Percentiles rank a stretch among this genome's conserved stretches.
Evolutionary conservation across 2,888 invertebrate genomes (phyloP).

Genomic region (Flexamia atlantica): DNA sequence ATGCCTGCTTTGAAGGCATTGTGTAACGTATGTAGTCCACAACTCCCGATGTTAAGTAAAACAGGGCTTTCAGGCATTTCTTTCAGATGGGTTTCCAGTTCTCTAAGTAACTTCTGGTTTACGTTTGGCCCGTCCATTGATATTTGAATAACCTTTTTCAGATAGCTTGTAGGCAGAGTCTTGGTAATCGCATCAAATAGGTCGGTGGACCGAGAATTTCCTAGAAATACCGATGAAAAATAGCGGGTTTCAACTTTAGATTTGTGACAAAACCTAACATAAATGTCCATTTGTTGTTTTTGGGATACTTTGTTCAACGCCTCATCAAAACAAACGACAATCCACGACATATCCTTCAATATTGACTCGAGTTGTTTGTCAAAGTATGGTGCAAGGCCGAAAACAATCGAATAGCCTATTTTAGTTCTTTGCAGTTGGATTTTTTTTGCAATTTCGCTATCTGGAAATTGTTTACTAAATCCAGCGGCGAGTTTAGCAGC

Average conservation of each 20-base stretch:
- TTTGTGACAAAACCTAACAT: not conserved
- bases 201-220: not conserved
- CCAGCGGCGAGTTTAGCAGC: too few species aligned
- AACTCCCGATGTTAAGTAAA: not conserved
- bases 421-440: too few species aligned
- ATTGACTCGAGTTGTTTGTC: too few species aligned
- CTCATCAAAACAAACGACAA: too few species aligned
- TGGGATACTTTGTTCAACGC: too few species aligned
- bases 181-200: not conserved
- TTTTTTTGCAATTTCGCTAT: too few species aligned
- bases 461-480: too few species aligned
- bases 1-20: slow-evolving; percentile 16
- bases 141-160: not conserved
- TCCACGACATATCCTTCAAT: too few species aligned
- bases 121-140: slow-evolving; percentile 33
- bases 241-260: not conserved
- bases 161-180: not conserved
- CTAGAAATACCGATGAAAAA: not conserved
- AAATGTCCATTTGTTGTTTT: not conserved
- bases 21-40: slow-evolving; percentile 33
- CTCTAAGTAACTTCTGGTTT: not conserved
- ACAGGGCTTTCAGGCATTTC: not conserved
- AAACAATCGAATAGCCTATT: too few species aligned
- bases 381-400: too few species aligned
- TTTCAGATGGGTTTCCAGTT: not conserved